Percentiles rank a stretch among this genome's conserved stretches.
These are phyloP conservation scores for Agrotis segetum DNA, from an alignment of 2,888 invertebrate species.

Conservation along the genomic window DNA sequence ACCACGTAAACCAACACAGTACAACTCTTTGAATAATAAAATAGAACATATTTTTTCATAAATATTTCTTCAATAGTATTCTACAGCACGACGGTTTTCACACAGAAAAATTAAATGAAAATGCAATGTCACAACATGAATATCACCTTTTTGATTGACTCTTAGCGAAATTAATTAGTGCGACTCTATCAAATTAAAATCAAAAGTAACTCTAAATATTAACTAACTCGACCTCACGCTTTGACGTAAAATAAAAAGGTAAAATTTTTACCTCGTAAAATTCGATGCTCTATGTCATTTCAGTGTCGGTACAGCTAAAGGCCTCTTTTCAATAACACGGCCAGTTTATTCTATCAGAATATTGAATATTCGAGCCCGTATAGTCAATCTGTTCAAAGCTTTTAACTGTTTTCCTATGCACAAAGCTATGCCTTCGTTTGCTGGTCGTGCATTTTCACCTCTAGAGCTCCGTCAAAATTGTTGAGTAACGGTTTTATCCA, in stretches of 20 bases:
- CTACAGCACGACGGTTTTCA: background rate
- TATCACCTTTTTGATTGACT: background rate
- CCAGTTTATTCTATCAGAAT: no score
- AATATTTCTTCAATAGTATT: background rate
- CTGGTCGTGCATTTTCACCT: background rate
- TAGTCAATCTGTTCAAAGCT: no score
- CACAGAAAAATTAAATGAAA: background rate
- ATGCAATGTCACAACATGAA: background rate
- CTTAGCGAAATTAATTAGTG: background rate
- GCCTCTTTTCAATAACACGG: no score
- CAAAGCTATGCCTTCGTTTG: slow-evolving; percentile 47
- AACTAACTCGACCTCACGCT: no score
- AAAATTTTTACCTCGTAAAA: no score
- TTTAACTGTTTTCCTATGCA: slow-evolving; percentile 63
- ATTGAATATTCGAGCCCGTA: no score
- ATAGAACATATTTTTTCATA: no score
- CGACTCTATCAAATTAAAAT: background rate
- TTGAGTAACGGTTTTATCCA: background rate
- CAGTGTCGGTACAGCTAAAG: no score
- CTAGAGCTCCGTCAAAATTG: background rate
- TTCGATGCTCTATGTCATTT: no score
- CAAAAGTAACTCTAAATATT: background rate
- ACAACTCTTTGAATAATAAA: background rate
- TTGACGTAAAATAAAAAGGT: no score
- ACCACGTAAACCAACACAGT: no score